Evolutionary conservation across 64 coral and sea anemone species (phyloP), one percentile per base, ranked within the genome.

Genomic region (Actinia tenebrosa): DNA sequence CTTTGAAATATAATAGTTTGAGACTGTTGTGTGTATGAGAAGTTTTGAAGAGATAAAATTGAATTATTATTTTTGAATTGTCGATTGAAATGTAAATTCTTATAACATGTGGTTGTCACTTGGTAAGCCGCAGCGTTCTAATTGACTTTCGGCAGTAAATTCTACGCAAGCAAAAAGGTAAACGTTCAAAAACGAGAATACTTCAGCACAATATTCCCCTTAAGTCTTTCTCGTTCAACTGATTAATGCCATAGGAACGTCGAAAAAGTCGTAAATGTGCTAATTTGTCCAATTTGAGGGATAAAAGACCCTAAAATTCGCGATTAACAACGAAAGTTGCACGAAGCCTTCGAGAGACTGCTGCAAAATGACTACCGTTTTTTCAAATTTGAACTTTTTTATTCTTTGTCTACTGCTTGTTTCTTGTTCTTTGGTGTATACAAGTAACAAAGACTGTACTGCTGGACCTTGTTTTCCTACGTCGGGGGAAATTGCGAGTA

Each of bases 401-500:
- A 75, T 15, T 26, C 69, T 75, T 75, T 75, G 27, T 14, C 27
- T 75, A 42, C 69, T 75, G 23, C 25, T 75, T 27, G 69, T 15
- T 14, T 75, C 69, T 30, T 75, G 11, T 75, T 30, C 26, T 75
- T 26, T 75, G 25, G 69, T 75, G 69, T 75, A 75, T 75, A 14
- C 56, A 13, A 75, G 69, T 14, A 27, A 75, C n/a, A 75, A 15
- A 30, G 69, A 43, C 25, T 75, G 69, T 75, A 15, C 26, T 75
- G 2, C 0, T 69, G 90, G 90, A 87, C 84, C 84, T 71, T 92
- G 90, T 23, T 92, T 82, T 60, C 90, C 90, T 19, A 19, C 60
- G 2, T 60, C 84, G n/a, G 0, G 22, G 17, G 85, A 92, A 45
- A 92, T 92, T 83, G 25, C 84, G 10, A 47, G 78, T 7, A 23